These are phyloP conservation scores for Strigamia maritima DNA, from an alignment of 2,888 invertebrate species.

Conservation along the genomic window DNA sequence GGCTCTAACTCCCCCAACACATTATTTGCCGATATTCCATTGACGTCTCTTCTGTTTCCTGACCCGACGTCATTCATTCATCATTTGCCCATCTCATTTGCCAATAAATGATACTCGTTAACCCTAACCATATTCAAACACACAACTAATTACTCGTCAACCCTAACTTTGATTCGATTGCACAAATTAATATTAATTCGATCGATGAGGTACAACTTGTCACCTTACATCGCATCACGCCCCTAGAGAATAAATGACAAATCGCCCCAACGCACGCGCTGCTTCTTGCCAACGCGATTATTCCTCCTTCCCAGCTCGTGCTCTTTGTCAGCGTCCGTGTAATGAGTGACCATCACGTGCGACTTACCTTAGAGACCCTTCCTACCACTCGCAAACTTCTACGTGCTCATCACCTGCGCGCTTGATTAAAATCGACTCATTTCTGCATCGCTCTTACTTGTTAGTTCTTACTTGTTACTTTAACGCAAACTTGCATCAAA, in stretches of 20 bases:
- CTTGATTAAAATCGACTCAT: slow-evolving; percentile 17
- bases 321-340: slow-evolving; percentile 23
- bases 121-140: neutral
- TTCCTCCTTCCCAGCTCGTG: neutral
- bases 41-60: too few species aligned
- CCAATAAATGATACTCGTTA: too few species aligned
- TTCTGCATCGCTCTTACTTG: too few species aligned
- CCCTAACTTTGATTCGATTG: slow-evolving; percentile 12
- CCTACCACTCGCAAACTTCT: neutral
- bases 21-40: too few species aligned
- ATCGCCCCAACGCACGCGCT: slow-evolving; percentile 2
- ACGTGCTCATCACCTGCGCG: neutral
- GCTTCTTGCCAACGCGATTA: neutral
- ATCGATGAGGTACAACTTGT: slow-evolving; percentile 5
- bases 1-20: too few species aligned
- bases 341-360: slow-evolving; percentile 22
- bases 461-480: too few species aligned
- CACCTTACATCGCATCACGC: neutral
- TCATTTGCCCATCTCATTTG: too few species aligned
- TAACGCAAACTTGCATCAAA: neutral
- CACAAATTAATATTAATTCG: slow-evolving; percentile 13
- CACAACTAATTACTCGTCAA: neutral
- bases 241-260: neutral
- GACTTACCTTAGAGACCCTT: neutral
- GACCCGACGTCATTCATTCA: too few species aligned